Base-by-base conservation (phyloP, 2,888 invertebrate species). In the Fissipunctia ypsillon region DNA sequence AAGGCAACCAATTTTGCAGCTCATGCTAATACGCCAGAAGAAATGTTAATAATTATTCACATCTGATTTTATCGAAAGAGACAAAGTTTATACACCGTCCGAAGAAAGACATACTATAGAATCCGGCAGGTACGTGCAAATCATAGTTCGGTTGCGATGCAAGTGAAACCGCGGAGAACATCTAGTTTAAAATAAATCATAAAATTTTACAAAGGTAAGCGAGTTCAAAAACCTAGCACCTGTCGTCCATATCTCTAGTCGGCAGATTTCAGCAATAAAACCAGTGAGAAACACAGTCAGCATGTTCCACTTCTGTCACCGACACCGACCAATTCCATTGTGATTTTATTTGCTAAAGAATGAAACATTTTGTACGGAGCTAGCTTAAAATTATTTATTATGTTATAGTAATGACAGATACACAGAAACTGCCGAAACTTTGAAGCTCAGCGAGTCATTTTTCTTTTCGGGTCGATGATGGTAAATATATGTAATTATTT, bases 241-340 rank as follows among this genome's bases (percentile, higher is more conserved):
- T 52, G 50, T n/a, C 50, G 22, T 19, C 28, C 50, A 28, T 50
- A 69, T 69, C 28, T 69, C 28, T 41, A 50, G n/a, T 19, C 12
- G 16, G 16, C n/a, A 22, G 16, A 28, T 12, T 69, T 52, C n/a
- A 69, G 28, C 14, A 41, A 52, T 69, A 69, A 69, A 52, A 69
- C 50, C 28, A 67, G 28, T 28, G n/a, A 48, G 38, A 5, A 28
- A 50, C 28, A 22, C 25, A 35, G 38, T 69, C 38, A 41, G 50
- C n/a, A 4, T 41, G 69, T 41, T 10, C 28, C 28, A 69, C 9
- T 41, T 69, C 28, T 50, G 69, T 50, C 69, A 52, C 38, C 2
- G 0, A 16, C 12, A 41, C 9, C 2, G 5, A 45, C 5, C n/a
- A 43, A 43, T 25, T 52, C n/a, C 7, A 25, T 64, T 64, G 50